Evolutionary conservation across 2,797 vertebrate genomes (phyloP), one percentile per base, ranked within the genome.

Genomic region (Chelmon rostratus): DNA sequence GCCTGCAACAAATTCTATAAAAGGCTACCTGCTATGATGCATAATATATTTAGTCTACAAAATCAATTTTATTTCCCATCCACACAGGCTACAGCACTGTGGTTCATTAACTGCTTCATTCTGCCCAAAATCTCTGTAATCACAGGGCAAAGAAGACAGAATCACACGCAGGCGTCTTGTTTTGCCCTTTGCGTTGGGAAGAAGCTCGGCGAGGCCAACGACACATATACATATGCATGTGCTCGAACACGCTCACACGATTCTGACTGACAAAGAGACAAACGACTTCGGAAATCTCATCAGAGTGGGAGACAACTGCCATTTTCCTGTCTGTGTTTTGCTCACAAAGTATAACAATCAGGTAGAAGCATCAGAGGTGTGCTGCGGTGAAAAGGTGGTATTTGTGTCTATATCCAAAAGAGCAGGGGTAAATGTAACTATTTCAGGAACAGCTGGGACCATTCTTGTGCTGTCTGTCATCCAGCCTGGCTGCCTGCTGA

Each of bases 371-470:
- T 79, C 68, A 82, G 53, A 80, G 71, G 58, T 77, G 59, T 4
- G 42, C 40, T 6, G 15, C 7, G 11, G 57, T 56, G 73, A 68
- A 80, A 83, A 76, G 57, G 40, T 62, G 15, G 6, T 70, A 58
- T 82, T 59, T 81, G 73, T 79, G 69, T 84, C 64, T 44, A 9
- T 46, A 44, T 78, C 62, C 35, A 67, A 82, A 87, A 87, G 86
- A 84, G 61, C 81, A 86, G 73, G 58, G 73, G 83, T 90, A 88
- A 88, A 85, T 89, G 83, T 87, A 88, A 89, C 40, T 86, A 73
- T 90, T 74, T 84, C 81, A 79, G 56, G 31, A 92, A 81, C 90
- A 93, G 93, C 86, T 90, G 88, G 89, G 89, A 49, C 70, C 49
- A 33, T 74, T 91, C 84, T 61, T 57, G 65, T 68, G 74, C 74